Conservation (phyloP, 2,888 invertebrate species). For the Psylliodes chrysocephalus region DNA sequence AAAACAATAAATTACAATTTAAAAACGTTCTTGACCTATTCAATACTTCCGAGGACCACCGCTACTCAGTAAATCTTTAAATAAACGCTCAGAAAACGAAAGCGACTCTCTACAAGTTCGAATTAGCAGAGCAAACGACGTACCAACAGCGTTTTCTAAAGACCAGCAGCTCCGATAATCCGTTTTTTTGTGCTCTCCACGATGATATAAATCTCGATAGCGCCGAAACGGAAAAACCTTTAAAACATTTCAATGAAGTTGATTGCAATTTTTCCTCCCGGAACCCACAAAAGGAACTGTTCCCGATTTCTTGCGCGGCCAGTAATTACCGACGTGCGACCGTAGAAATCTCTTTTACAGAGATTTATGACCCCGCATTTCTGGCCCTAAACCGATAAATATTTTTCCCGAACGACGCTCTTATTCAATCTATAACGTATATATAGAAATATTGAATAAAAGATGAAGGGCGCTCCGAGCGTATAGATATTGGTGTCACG, state of each 20-base stretch:
- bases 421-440: slow-evolving; percentile 40
- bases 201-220: slow-evolving; percentile 16
- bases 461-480: slow-evolving; percentile 37
- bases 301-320: slow-evolving; percentile 22
- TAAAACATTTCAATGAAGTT: slow-evolving; percentile 26
- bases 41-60: too few species aligned
- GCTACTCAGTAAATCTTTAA: too few species aligned
- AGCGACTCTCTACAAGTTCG: too few species aligned
- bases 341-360: slow-evolving; percentile 25
- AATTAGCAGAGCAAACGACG: slow-evolving; percentile 17
- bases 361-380: slow-evolving; percentile 36
- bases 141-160: slow-evolving; percentile 1
- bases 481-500: slow-evolving; percentile 41
- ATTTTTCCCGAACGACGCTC: slow-evolving; percentile 38
- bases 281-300: slow-evolving; percentile 15
- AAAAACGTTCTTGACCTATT: too few species aligned
- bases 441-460: slow-evolving; percentile 41
- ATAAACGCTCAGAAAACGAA: too few species aligned
- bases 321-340: slow-evolving; percentile 30
- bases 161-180: slow-evolving; percentile 2
- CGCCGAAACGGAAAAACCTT: slow-evolving; percentile 13
- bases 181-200: neutral
- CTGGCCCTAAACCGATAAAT: slow-evolving; percentile 40
- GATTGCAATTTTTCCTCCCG: slow-evolving; percentile 19
- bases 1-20: too few species aligned